These are phyloP conservation scores for Poeciliopsis turrubarensis DNA, from an alignment of 2,113 vertebrate species.

Conservation along the genomic window DNA sequence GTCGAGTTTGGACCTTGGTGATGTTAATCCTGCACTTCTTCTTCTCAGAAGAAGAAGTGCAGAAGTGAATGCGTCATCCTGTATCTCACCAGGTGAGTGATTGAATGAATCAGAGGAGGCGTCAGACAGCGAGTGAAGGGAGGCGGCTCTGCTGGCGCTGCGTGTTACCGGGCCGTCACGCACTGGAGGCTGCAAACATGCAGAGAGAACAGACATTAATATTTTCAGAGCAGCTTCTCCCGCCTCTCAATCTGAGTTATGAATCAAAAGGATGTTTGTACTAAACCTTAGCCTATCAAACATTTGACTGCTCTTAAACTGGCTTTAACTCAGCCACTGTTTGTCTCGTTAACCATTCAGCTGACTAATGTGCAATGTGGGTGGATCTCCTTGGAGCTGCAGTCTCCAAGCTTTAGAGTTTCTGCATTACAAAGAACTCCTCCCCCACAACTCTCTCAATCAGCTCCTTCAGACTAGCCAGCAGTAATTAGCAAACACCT, in stretches of 20 bases:
- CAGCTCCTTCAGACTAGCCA: too few relatives aligned
- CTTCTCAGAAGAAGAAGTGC: neutral
- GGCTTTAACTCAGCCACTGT: neutral
- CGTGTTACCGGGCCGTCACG: conserved; percentile 68
- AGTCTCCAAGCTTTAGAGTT: too few relatives aligned
- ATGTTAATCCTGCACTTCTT: too few relatives aligned
- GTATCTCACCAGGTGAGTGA: conserved; percentile 84
- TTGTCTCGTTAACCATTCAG: too few relatives aligned
- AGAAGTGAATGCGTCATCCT: conserved; percentile 6
- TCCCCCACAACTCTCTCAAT: too few relatives aligned
- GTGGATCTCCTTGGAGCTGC: too few relatives aligned
- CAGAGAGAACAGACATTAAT: conserved; percentile 24
- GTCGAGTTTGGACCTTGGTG: neutral
- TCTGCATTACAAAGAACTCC: too few relatives aligned
- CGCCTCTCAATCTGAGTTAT: neutral
- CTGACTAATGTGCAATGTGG: too few relatives aligned
- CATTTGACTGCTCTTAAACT: neutral
- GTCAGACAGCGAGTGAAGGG: conserved; percentile 80
- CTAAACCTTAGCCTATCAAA: neutral
- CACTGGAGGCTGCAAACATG: conserved; percentile 86
- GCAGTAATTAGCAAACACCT: too few relatives aligned
- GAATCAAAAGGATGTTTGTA: conserved; percentile 1
- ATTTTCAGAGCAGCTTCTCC: neutral
- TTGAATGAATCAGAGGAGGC: conserved; percentile 84
- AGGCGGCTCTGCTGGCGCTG: conserved; percentile 75